Evolutionary conservation across 92 coral and sea anemone species (phyloP).

Genomic region (Phenganax subtilis): DNA sequence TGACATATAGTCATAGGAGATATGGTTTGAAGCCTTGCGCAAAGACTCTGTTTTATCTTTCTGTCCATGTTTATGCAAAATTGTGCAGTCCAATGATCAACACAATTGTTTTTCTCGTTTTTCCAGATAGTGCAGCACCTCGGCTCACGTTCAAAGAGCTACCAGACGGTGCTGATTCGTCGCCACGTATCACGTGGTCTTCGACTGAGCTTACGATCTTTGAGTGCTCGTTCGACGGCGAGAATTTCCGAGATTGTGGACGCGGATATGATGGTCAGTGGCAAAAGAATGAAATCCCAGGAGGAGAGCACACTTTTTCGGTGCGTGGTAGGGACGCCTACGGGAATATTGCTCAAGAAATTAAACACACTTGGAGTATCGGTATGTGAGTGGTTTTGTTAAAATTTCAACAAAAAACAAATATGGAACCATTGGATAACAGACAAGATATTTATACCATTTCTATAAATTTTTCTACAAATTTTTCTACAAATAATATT

Average conservation of each 20-base stretch:
- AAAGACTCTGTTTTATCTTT: too few species aligned
- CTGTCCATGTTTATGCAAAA: too few species aligned
- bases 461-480: too few species aligned
- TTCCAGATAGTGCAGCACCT: background rate
- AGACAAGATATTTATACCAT: too few species aligned
- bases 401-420: too few species aligned
- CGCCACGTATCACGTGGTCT: constrained; percentile 7
- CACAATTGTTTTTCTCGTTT: too few species aligned
- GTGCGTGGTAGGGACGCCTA: background rate
- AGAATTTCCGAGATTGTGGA: background rate
- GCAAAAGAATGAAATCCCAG: background rate
- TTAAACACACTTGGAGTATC: constrained; percentile 20
- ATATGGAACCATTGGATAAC: too few species aligned
- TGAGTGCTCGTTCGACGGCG: constrained; percentile 2
- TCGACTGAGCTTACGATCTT: constrained; percentile 3
- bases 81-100: too few species aligned
- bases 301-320: constrained; percentile 26
- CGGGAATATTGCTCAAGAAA: constrained; percentile 1
- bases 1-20: too few species aligned
- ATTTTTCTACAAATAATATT: too few species aligned
- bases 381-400: background rate
- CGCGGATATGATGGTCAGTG: constrained; percentile 10
- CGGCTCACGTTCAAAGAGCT: background rate
- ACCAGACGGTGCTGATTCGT: background rate
- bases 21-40: too few species aligned